phyloP scores from a whole-genome alignment of 2,797 vertebrate species.

The Tarsius wallacei region DNA sequence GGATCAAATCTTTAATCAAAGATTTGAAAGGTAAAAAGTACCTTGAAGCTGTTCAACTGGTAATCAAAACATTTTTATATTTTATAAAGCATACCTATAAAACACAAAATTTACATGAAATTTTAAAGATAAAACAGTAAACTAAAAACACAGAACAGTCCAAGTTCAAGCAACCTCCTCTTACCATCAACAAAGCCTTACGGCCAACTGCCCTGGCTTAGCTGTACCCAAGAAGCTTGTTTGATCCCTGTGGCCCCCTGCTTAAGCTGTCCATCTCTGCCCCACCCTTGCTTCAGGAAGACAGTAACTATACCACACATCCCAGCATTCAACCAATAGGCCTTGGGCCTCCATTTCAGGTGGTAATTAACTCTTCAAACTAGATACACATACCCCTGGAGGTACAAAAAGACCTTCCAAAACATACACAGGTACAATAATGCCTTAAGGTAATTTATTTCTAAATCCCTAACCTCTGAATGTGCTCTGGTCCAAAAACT shows the following conservation, averaged over 20 bases:
- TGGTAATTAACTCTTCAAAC: not conserved
- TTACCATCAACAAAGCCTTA: not conserved
- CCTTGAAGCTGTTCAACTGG: not conserved
- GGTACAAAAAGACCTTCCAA: not conserved
- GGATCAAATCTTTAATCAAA: constrained; percentile 14
- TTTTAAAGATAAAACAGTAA: constrained; percentile 48
- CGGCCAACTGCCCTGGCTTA: not conserved
- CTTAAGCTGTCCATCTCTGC: not conserved
- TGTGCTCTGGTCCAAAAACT: not conserved
- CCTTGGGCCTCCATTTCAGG: not conserved
- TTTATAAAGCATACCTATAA: constrained; percentile 43
- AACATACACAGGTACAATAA: not conserved
- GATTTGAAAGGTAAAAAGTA: not conserved
- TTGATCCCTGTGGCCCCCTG: not conserved
- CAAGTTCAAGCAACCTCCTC: not conserved
- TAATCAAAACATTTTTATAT: not conserved
- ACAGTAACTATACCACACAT: not conserved
- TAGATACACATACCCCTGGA: not conserved
- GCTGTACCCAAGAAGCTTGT: not conserved
- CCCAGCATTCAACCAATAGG: not conserved
- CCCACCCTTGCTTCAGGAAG: not conserved
- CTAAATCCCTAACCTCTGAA: not conserved
- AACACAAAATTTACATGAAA: constrained; percentile 37
- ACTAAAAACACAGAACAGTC: not conserved
- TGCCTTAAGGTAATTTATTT: not conserved